These are phyloP conservation scores for Dendroctonus valens DNA, from an alignment of 1,140 invertebrate species.

Conservation along the genomic window DNA sequence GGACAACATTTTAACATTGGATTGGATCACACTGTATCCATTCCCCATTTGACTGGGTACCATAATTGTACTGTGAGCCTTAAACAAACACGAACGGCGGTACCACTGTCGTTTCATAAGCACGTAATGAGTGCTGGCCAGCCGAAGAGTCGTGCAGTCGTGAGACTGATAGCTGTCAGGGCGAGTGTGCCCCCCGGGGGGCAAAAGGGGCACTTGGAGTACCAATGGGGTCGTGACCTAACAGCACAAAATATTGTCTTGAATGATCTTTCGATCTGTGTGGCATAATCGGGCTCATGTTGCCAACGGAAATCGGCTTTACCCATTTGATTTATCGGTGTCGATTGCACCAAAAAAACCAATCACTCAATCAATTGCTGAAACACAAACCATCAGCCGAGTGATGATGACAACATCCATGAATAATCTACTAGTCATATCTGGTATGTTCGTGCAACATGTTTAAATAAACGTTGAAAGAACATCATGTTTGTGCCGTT, in stretches of 20 bases:
- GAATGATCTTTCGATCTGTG: slow-evolving; percentile 31
- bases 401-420: no score
- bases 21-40: background rate
- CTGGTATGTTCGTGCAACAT: no score
- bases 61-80: slow-evolving; percentile 21
- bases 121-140: slow-evolving; percentile 18
- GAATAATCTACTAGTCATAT: no score
- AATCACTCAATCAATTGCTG: no score
- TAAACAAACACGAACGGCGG: slow-evolving; percentile 35
- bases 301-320: slow-evolving; percentile 8
- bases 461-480: no score
- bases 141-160: slow-evolving; percentile 28
- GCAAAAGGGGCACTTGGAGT: slow-evolving; percentile 24
- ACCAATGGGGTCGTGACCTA: slow-evolving; percentile 24
- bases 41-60: slow-evolving; percentile 6
- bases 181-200: slow-evolving; percentile 26
- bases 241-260: slow-evolving; percentile 24
- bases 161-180: slow-evolving; percentile 36
- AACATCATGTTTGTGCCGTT: no score
- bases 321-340: no score
- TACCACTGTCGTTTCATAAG: slow-evolving; percentile 27
- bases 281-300: slow-evolving; percentile 21
- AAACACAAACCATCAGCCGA: no score
- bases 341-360: no score
- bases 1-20: no score